A percentile compares a stretch with the other conserved stretches of the same genome.
phyloP scores from a whole-genome alignment of 2,113 vertebrate species.

The Lichenostomus cassidix region DNA sequence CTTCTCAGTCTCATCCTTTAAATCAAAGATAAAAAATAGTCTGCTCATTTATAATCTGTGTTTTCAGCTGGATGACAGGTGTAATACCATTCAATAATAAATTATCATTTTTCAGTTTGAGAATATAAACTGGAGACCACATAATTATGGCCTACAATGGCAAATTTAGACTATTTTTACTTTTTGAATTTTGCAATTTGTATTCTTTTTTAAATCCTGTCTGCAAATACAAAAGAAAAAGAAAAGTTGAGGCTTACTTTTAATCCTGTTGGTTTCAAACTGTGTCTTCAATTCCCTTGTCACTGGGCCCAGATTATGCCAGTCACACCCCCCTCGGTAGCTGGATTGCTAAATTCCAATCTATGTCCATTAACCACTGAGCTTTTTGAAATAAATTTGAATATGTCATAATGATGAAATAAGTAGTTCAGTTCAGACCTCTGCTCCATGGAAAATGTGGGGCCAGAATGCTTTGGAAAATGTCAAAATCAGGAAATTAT shows the following conservation, averaged over 20 bases:
- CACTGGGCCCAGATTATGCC: neutral
- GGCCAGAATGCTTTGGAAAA: neutral
- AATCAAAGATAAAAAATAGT: neutral
- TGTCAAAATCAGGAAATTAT: neutral
- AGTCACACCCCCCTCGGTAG: neutral
- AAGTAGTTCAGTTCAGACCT: neutral
- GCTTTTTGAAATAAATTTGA: neutral
- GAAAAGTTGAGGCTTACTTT: neutral
- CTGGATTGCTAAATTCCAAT: neutral
- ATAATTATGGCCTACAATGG: neutral
- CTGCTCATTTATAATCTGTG: neutral
- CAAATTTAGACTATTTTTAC: neutral
- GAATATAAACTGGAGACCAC: neutral
- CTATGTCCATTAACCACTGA: neutral
- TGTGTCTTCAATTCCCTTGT: neutral
- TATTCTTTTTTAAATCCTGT: neutral
- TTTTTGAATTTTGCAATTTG: neutral
- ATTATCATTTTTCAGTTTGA: neutral
- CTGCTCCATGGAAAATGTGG: neutral
- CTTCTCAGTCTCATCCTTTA: neutral
- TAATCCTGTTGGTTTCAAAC: neutral
- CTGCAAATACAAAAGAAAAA: neutral
- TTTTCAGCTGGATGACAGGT: neutral
- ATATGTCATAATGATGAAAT: neutral
- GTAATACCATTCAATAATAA: neutral